Base-by-base conservation (phyloP, 2,113 vertebrate genomes). In the Erinaceus europaeus region DNA sequence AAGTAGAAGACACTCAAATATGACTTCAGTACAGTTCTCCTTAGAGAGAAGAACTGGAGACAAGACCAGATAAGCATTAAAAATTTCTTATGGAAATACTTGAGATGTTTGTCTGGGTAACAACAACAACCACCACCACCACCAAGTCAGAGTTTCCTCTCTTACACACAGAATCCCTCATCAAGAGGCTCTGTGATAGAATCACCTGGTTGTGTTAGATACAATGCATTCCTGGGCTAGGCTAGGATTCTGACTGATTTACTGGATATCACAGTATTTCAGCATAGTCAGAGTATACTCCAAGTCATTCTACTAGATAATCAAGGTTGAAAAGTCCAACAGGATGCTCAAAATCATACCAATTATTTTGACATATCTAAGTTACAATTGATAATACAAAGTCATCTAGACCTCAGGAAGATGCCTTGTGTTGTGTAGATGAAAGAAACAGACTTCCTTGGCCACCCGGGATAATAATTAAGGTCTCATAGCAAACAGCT, bases 41-140 rank as follows among this genome's bases (percentile, higher is more conserved):
- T 74, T 55, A 55, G 25, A 81, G 14, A 38, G 38, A n/a, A 44
- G 67, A 36, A 11, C 40, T 55, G 7, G 6, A 20, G 15, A 29
- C 46, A 40, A 32, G 9, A 38, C 20, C 21, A 13, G 50, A 52
- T 29, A 68, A 77, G 3, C 5, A 25, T 20, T 32, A 20, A 25
- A 7, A 34, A 46, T 8, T 9, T 32, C 0, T 0, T 38, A 14
- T 2, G 42, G 38, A n/a, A n/a, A n/a, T n/a, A n/a, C n/a, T n/a
- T n/a, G n/a, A n/a, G n/a, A n/a, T n/a, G n/a, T n/a, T n/a, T n/a
- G n/a, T n/a, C n/a, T n/a, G n/a, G n/a, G n/a, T n/a, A n/a, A n/a
- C n/a, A n/a, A n/a, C n/a, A n/a, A n/a, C n/a, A n/a, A n/a, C n/a
- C n/a, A n/a, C n/a, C n/a, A n/a, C n/a, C n/a, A n/a, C n/a, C n/a